Percentiles rank a stretch among this genome's conserved stretches.
phyloP scores from a whole-genome alignment of 2,113 vertebrate species.

The Phoenicopterus ruber region DNA sequence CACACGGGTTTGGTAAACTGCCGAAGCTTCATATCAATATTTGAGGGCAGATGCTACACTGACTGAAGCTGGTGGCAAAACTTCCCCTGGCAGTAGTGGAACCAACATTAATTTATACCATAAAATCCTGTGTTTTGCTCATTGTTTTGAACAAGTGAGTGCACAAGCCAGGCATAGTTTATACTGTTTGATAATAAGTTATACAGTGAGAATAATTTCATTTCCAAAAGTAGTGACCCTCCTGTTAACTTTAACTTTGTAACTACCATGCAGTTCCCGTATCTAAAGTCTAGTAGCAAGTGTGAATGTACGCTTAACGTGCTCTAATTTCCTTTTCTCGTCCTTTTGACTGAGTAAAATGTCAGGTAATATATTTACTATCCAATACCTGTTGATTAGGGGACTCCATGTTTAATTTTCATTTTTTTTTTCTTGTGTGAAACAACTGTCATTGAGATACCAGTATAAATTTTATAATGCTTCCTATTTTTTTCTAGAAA shows the following conservation, averaged over 20 bases:
- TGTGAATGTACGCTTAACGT: neutral
- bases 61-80: neutral
- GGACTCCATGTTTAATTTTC: neutral
- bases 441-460: neutral
- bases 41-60: neutral
- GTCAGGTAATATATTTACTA: neutral
- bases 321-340: neutral
- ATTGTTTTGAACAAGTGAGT: neutral
- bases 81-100: neutral
- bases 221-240: neutral
- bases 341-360: neutral
- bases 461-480: neutral
- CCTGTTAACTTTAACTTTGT: neutral
- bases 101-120: neutral
- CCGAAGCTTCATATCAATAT: neutral
- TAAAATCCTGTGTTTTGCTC: neutral
- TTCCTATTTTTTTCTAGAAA: neutral
- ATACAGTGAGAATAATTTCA: neutral
- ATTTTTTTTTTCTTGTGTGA: neutral
- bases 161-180: neutral
- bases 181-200: neutral
- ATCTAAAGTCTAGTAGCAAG: neutral
- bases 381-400: neutral
- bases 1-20: neutral
- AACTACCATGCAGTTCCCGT: neutral